Evolutionary conservation across 2,888 invertebrate genomes (phyloP), one percentile per base, ranked within the genome.

Genomic region (Candidula unifasciata): DNA sequence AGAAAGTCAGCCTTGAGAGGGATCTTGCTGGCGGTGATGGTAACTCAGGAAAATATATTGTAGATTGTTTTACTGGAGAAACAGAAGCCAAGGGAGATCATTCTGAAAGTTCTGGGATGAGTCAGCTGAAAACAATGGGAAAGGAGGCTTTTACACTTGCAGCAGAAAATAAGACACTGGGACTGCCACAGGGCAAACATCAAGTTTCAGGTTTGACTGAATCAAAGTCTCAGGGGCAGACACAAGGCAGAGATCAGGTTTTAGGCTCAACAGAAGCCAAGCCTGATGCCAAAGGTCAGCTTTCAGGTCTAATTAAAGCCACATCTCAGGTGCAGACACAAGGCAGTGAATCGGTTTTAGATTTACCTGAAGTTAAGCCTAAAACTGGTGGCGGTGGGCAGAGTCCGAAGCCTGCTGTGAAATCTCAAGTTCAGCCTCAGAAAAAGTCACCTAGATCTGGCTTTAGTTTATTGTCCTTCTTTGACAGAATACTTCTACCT

Each of bases 401-500:
- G 6, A 64, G 30, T n/a, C 64, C 3, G 37, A 52, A 16, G 30
- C 54, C 24, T 24, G 24, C n/a, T 10, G 57, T 16, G 52, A 30
- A 44, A 60, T 57, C 76, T 16, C 21, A 2, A 24, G 33, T 60
- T n/a, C 82, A 33, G 33, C 16, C 68, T 6, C 79, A 80, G 74
- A 85, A 85, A 64, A 85, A 85, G 24, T 85, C 87, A 24, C 81
- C 88, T 2, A 86, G 88, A 79, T 88, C 89, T 37, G 88, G 89
- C 18, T 90, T 91, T 87, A 90, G 89, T 81, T 88, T 91, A 76
- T 89, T 91, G 52, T 90, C 90, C 44, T 87, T 92, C 80, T 91
- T 92, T 87, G 92, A 92, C 86, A 90, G 91, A 80, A 88, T 92
- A 6, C 86, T 92, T 30, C 88, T 92, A n/a, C 91, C 91, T n/a